These are phyloP conservation scores for Diplodus sargus DNA, from an alignment of 2,797 vertebrate species.

Conservation along the genomic window DNA sequence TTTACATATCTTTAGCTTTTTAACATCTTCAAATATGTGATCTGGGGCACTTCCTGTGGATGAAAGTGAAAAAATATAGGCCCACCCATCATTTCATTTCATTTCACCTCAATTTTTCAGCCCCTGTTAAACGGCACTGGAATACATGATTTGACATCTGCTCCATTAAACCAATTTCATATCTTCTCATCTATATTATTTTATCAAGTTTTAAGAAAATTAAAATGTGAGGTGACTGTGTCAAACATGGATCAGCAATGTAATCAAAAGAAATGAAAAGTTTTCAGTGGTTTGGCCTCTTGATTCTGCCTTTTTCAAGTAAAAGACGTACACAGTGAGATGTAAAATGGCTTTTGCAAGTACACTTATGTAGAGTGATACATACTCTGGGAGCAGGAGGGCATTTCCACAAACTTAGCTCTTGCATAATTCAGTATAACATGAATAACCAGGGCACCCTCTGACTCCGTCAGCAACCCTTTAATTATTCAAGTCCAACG, in stretches of 20 bases:
- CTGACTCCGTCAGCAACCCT: constrained; percentile 55
- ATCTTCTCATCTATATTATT: too few relatives aligned
- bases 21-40: too few relatives aligned
- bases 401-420: constrained; percentile 60
- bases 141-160: too few relatives aligned
- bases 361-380: constrained; percentile 53
- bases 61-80: too few relatives aligned
- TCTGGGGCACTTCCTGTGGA: too few relatives aligned
- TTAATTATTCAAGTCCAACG: constrained; percentile 68
- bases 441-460: constrained; percentile 62
- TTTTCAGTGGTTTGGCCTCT: not conserved
- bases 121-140: too few relatives aligned
- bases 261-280: not conserved
- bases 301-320: constrained; percentile 4
- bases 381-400: constrained; percentile 52
- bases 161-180: too few relatives aligned
- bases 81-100: too few relatives aligned
- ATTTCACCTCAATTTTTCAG: too few relatives aligned
- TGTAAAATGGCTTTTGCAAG: constrained; percentile 39
- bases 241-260: not conserved
- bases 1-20: too few relatives aligned
- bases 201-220: too few relatives aligned
- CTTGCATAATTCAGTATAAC: constrained; percentile 71
- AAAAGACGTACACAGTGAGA: not conserved
- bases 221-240: not conserved